Evolutionary conservation across 2,888 invertebrate genomes (phyloP), one percentile per base, ranked within the genome.

Genomic region (Taphrorychus bicolor): DNA sequence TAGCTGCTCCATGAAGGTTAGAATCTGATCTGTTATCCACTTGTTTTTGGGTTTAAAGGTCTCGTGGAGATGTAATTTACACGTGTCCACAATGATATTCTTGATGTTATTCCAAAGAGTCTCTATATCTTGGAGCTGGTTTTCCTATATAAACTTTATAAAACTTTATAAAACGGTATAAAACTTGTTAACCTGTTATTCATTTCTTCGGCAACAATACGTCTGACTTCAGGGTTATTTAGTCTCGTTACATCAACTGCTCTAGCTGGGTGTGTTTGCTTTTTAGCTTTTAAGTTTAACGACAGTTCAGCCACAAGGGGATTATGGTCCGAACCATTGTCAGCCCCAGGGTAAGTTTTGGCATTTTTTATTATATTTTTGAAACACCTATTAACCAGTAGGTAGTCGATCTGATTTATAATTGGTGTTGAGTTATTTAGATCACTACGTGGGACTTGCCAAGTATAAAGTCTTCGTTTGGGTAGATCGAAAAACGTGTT

Each of bases 401-500:
- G 56, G 22, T 54, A 54, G 22, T 54, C 56, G 9, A 54, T 54
- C 56, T 54, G 56, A 54, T 54, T 54, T 54, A 23, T 54, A 54
- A 54, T 54, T 54, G 56, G 56, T 54, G 56, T 54, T 54, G 56
- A 21, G 56, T 54, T 54, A 52, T 52, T 52, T 52, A 52, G 17
- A 52, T 52, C 52, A 9, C 23, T 24, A 32, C 9, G 32, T 32
- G 32, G 32, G 32, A 32, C 17, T 17, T 54, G n/a, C n/a, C n/a
- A n/a, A n/a, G n/a, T n/a, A n/a, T n/a, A n/a, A n/a, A n/a, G n/a
- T n/a, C n/a, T n/a, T n/a, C n/a, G n/a, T n/a, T n/a, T n/a, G n/a
- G n/a, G n/a, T n/a, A n/a, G n/a, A n/a, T n/a, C n/a, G n/a, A n/a
- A n/a, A n/a, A n/a, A n/a, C n/a, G n/a, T n/a, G n/a, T n/a, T n/a